These are phyloP conservation scores for Epinotia bilunana DNA, from an alignment of 2,888 invertebrate species.

Conservation along the genomic window DNA sequence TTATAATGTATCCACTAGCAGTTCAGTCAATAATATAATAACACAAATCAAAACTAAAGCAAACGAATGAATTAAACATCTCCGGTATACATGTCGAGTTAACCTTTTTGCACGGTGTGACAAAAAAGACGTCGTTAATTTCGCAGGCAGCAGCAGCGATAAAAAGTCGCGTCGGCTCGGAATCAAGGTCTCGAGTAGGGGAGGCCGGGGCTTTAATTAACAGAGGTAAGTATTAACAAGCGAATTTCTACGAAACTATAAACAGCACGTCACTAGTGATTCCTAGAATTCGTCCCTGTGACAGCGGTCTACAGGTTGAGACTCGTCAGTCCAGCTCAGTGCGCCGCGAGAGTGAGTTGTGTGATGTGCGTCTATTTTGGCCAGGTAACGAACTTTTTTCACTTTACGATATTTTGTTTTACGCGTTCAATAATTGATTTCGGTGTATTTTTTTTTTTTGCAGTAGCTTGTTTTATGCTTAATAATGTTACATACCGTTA, in stretches of 20 bases:
- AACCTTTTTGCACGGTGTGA: neutral
- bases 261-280: too few relatives aligned
- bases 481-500: conserved; percentile 19
- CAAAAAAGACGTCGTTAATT: conserved; percentile 7
- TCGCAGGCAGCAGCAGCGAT: neutral
- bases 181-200: neutral
- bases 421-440: conserved; percentile 18
- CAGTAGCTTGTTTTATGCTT: conserved; percentile 12
- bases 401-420: conserved; percentile 11
- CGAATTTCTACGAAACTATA: too few relatives aligned
- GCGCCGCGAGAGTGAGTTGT: conserved; percentile 15
- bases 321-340: conserved; percentile 22
- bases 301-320: conserved; percentile 22
- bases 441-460: conserved; percentile 10
- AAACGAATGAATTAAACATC: neutral
- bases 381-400: conserved; percentile 6
- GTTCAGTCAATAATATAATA: neutral
- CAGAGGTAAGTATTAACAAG: too few relatives aligned
- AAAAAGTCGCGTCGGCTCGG: conserved; percentile 12
- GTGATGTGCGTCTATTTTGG: conserved; percentile 17
- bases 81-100: neutral
- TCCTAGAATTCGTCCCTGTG: too few relatives aligned
- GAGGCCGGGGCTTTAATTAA: too few relatives aligned
- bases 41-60: neutral
- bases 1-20: neutral